Conservation (phyloP, 2,888 invertebrate genomes). For the Therioaphis trifolii region DNA sequence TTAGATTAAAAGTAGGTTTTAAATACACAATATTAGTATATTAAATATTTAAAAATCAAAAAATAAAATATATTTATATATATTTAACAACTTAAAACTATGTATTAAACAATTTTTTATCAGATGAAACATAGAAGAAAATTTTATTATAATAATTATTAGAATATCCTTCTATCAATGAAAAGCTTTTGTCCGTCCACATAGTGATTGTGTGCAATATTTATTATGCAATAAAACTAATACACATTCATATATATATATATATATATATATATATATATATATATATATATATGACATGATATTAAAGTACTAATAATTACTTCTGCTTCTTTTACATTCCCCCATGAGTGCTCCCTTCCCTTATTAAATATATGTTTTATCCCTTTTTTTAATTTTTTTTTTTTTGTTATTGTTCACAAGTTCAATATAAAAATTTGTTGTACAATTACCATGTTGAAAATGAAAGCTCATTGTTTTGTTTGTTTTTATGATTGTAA, state of each 20-base stretch:
- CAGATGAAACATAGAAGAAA: conserved; percentile 13
- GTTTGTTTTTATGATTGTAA: conserved; percentile 55
- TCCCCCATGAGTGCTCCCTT: conserved; percentile 30
- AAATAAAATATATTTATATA: too few relatives aligned
- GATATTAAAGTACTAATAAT: conserved; percentile 42
- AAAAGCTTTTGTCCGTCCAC: conserved; percentile 60
- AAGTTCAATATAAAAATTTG: conserved; percentile 28
- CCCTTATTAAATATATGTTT: conserved; percentile 39
- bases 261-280: background rate
- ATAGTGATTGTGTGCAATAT: conserved; percentile 61
- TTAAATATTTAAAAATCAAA: conserved; percentile 46
- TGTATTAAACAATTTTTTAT: conserved; percentile 42
- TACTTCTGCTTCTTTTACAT: conserved; percentile 59
- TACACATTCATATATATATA: conserved; percentile 7
- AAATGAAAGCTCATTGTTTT: conserved; percentile 60
- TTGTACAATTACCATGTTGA: conserved; percentile 59
- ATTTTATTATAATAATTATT: conserved; percentile 38
- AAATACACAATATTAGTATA: conserved; percentile 37
- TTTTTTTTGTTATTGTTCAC: conserved; percentile 43
- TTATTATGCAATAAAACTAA: conserved; percentile 50
- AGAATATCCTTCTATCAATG: conserved; percentile 45
- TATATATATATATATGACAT: conserved; percentile 12
- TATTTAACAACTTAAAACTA: conserved; percentile 29
- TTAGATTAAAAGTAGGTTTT: conserved; percentile 45
- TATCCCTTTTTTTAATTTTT: background rate